phyloP scores from a whole-genome alignment of 2,888 invertebrate genomes.

The Dexiosoma caninum region DNA sequence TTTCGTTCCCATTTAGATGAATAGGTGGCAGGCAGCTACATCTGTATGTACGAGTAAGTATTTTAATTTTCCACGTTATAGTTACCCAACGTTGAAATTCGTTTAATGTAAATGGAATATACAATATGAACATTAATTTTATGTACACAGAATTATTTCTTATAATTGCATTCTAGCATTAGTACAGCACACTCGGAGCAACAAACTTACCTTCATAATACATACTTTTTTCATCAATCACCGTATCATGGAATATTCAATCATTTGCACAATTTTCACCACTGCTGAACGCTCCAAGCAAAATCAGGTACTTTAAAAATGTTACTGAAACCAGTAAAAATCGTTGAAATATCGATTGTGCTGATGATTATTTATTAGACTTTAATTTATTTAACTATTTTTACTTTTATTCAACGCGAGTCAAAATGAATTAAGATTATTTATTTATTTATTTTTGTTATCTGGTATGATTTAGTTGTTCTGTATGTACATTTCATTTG shows the following conservation, averaged over 20 bases:
- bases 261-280: conserved; percentile 56
- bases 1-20: too few relatives aligned
- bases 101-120: conserved; percentile 33
- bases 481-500: too few relatives aligned
- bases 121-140: conserved; percentile 26
- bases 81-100: neutral
- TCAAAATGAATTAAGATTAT: too few relatives aligned
- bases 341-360: conserved; percentile 37
- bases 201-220: conserved; percentile 57
- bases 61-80: too few relatives aligned
- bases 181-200: conserved; percentile 28
- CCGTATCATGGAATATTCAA: conserved; percentile 57
- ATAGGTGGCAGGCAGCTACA: too few relatives aligned
- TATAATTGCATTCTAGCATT: conserved; percentile 6
- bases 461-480: too few relatives aligned
- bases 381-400: conserved; percentile 25
- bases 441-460: too few relatives aligned
- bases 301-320: conserved; percentile 47
- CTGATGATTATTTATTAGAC: conserved; percentile 1
- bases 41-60: too few relatives aligned
- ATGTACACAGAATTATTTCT: conserved; percentile 12
- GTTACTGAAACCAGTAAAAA: conserved; percentile 53
- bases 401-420: too few relatives aligned
- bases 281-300: conserved; percentile 44
- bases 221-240: conserved; percentile 56